Evolutionary conservation across 2,888 invertebrate species (phyloP).

Genomic region (Archips crataeganus): DNA sequence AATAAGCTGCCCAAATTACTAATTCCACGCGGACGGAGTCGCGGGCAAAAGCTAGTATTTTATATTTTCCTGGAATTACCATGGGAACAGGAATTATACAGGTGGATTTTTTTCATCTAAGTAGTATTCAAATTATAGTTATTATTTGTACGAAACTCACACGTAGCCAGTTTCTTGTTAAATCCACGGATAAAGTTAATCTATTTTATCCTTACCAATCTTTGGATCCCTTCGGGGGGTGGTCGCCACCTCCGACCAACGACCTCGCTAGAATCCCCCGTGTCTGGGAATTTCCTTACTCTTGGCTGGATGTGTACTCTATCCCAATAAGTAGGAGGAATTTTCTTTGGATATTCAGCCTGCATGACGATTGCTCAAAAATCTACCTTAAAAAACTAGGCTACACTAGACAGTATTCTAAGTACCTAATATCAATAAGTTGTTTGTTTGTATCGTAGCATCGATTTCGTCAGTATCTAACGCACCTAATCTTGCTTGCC

Average conservation of each 20-base stretch:
- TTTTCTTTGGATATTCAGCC: slow-evolving; percentile 65
- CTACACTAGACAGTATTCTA: not conserved
- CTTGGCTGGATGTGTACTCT: slow-evolving; percentile 67
- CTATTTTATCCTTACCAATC: slow-evolving; percentile 54
- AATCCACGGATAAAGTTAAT: too few species aligned
- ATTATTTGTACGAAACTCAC: too few species aligned
- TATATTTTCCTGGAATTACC: too few species aligned
- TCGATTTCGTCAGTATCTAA: slow-evolving; percentile 13
- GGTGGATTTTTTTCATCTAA: too few species aligned
- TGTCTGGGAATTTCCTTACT: slow-evolving; percentile 61
- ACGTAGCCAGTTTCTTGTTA: too few species aligned
- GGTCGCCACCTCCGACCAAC: slow-evolving; percentile 61
- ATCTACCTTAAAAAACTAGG: not conserved
- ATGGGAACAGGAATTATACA: too few species aligned
- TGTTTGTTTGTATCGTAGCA: slow-evolving; percentile 24
- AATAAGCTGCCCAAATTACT: too few species aligned
- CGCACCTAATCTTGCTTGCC: not conserved
- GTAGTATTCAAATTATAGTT: too few species aligned
- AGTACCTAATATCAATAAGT: not conserved
- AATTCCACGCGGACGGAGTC: too few species aligned
- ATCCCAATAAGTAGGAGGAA: slow-evolving; percentile 63
- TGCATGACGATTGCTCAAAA: slow-evolving; percentile 62
- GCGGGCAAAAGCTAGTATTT: too few species aligned
- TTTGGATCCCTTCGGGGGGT: slow-evolving; percentile 61
- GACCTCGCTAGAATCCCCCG: slow-evolving; percentile 65